Base-by-base conservation (phyloP, 2,113 vertebrate species). In the Pseudopipra pipra region DNA sequence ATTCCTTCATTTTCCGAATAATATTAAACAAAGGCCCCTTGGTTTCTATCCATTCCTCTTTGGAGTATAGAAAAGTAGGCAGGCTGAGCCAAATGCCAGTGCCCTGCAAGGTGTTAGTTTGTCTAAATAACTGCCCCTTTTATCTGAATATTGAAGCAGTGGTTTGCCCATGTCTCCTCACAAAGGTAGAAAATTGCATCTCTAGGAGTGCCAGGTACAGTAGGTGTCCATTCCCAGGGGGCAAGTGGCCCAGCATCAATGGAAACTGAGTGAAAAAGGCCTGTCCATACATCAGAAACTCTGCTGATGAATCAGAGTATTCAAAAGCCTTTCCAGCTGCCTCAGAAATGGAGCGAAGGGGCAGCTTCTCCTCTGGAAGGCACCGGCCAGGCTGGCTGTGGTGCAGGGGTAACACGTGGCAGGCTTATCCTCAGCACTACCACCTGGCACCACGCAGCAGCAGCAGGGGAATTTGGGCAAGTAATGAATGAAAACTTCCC, bases 341-440 rank as follows among this genome's bases (percentile, higher is more conserved):
- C 46, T 77, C 37, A 62, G 63, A 27, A 52, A 47, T 0, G 0
- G 35, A 49, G n/a, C 0, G 0, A 30, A 81, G 19, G 9, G 4
- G 39, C 0, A 6, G 49, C 21, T 84, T 30, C 28, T 77, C 16
- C 16, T 51, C 30, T 37, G 37, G 46, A 33, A 59, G 25, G 56
- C 66, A 88, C 12, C 5, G 2, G 22, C 28, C 61, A 28, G 68
- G 16, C 51, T 81, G 46, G 27, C 37, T 0, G 0, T 35, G 46
- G 23, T 0, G 0, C 4, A 33, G 0, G 0, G 27, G 46, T 22
- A 67, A 54, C 59, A 43, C 2, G 7, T 43, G 71, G 16, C n/a
- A 52, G 47, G 33, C 25, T 75, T 76, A 27, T 75, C 61, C 62
- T 56, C 58, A 77, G 68, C 68, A 22, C 20, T 56, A 4, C 72